Evolutionary conservation across 1,140 invertebrate species (phyloP), one percentile per base, ranked within the genome.

Genomic region (Temnothorax longispinosus): DNA sequence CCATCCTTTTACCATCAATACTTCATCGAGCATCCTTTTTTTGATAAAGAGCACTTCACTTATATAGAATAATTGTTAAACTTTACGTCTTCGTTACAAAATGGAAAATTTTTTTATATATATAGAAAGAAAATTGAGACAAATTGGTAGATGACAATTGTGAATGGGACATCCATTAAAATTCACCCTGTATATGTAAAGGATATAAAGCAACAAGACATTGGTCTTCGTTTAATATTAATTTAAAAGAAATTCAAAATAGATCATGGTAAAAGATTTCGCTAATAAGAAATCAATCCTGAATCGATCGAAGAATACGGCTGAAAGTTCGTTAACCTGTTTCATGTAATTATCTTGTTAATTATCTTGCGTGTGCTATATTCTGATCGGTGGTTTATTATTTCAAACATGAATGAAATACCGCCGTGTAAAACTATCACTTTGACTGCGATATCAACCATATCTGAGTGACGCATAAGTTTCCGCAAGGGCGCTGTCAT

Each of bases 341-440:
- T 64, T 65, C 2, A 6, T 47, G 5, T 27, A 1, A 35, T 78
- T 27, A 35, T n/a, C 38, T 10, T 13, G 41, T 41, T 21, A 21
- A 21, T n/a, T 38, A n/a, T 27, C 27, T 64, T 35, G 21, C 8
- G 18, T 47, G 75, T 47, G 75, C 41, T 35, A 74, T 21, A 21
- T 27, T 77, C 13, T 41, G 35, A 41, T 56, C 11, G 38, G 38
- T 62, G 62, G 56, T 44, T 64, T 64, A 44, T 44, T 77, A 62
- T 64, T 77, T 32, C 41, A n/a, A 8, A 77, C 41, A 13, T 47
- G 13, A 52, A 69, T 80, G n/a, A 69, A 21, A 69, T 77, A 47
- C 18, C 50, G 2, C 8, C 41, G 38, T 15, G 10, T n/a, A 2
- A 77, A 77, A 44, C 11, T 58, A 58, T 41, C 38, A 41, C 32